Evolutionary conservation across 1,140 invertebrate genomes (phyloP).

Genomic region (Cherax destructor): DNA sequence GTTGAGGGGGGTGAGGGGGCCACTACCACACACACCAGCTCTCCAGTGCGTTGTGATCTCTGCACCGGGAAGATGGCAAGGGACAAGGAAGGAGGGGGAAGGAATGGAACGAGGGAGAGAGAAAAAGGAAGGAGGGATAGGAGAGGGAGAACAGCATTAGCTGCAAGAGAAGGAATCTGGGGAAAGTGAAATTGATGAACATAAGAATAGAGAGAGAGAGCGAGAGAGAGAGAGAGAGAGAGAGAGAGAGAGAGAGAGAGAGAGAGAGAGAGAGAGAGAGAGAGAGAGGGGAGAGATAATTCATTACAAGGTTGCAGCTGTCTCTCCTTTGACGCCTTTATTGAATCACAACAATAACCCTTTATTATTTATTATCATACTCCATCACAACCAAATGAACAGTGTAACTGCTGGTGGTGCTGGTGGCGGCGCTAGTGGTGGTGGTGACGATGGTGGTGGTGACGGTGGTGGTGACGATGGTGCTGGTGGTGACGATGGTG

Average conservation of each 20-base stretch:
- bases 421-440: too few species aligned
- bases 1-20: too few species aligned
- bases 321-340: not conserved
- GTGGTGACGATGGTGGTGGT: not conserved
- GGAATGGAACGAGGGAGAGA: not conserved
- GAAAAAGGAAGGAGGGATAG: not conserved
- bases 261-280: not conserved
- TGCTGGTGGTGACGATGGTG: not conserved
- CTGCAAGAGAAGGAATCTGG: too few species aligned
- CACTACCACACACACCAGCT: too few species aligned
- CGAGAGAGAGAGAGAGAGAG: not conserved
- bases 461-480: not conserved
- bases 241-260: not conserved
- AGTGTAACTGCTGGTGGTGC: not conserved
- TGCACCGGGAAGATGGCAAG: too few species aligned
- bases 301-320: not conserved
- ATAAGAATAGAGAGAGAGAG: not conserved
- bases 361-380: conserved; percentile 1
- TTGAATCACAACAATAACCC: conserved; percentile 6
- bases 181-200: too few species aligned
- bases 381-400: not conserved
- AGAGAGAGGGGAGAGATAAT: not conserved
- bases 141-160: too few species aligned
- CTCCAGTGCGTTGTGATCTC: too few species aligned
- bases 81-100: too few species aligned